Base-by-base conservation (phyloP, 2,888 invertebrate species). In the Idaea dimidiata region DNA sequence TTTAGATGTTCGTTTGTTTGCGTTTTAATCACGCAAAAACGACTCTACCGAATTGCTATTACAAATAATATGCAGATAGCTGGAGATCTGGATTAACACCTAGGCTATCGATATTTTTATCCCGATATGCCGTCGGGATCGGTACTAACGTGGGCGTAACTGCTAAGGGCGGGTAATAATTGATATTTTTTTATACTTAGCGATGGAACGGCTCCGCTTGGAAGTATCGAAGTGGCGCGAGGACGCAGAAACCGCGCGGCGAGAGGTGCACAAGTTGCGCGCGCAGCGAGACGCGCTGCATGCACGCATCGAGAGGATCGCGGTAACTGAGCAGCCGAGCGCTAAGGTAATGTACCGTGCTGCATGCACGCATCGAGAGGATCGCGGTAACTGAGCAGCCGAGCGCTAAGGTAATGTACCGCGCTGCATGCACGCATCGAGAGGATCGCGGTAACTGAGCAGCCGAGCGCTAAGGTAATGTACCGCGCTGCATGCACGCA, bases 241-340 rank as follows among this genome's bases (percentile, higher is more conserved):
- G 57, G 95, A 95, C 74, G 88, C 95, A 17, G 94, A 94, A 63
- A 75, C 78, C 0, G 77, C 93, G 57, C 87, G 89, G 0, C 81
- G 93, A 55, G 94, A 94, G 68, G 93, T 87, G 59, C 84, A 83
- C 17, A 88, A 91, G 62, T 66, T 94, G 66, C 86, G 93, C 18
- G 83, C 89, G 8, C 93, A 94, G 65, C 86, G 94, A 62, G 95
- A 96, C 76, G 90, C 94, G 63, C 79, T 96, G 59, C 95, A 96
- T 75, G 16, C n/a, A 57, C 95, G 96, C 75, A 78, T 97, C 43
- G 96, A 97, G 72, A 77, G 80, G 16, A 79, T 91, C 18, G 80
- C 79, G 56, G 62, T 70, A 17, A 31, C 72, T 33, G 32, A 68
- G 31, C 71, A 72, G 14, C 17, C 66, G 0, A 72, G 66, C n/a